A percentile compares a stretch with the other conserved stretches of the same genome.
These are phyloP conservation scores for Glyptemys insculpta DNA, from an alignment of 2,797 vertebrate genomes.

Conservation along the genomic window DNA sequence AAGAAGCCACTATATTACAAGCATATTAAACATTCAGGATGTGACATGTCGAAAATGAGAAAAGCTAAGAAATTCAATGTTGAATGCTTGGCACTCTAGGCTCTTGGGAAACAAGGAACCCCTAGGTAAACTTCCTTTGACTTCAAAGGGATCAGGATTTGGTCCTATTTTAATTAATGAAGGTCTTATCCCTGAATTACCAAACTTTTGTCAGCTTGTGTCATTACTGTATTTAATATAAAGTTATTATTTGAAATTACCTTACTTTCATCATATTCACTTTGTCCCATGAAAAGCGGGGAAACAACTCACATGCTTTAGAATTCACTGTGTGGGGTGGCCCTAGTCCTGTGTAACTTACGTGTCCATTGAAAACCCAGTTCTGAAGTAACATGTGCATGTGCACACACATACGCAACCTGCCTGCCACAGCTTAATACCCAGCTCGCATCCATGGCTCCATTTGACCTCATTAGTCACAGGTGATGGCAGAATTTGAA, in stretches of 20 bases:
- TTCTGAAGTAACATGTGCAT: not conserved
- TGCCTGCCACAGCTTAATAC: not conserved
- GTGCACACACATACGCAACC: not conserved
- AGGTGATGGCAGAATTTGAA: not conserved
- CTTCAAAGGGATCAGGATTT: not conserved
- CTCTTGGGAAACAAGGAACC: slow-evolving; percentile 10
- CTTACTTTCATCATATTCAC: not conserved
- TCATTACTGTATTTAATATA: not conserved
- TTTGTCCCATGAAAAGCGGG: not conserved
- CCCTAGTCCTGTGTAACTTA: not conserved
- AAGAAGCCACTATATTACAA: slow-evolving; percentile 1
- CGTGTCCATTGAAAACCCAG: not conserved
- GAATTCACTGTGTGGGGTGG: not conserved
- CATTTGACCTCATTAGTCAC: not conserved
- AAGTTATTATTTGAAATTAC: not conserved
- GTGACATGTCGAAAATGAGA: slow-evolving; percentile 38
- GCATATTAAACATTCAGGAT: slow-evolving; percentile 5
- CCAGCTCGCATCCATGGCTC: not conserved
- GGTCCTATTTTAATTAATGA: not conserved
- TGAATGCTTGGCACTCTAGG: not conserved
- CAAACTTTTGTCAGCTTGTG: not conserved
- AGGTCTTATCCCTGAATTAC: not conserved
- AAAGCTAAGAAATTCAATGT: not conserved
- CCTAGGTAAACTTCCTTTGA: not conserved
- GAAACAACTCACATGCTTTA: not conserved